Evolutionary conservation across 2,797 vertebrate genomes (phyloP), one percentile per base, ranked within the genome.

Genomic region (Pipistrellus pygmaeus): DNA sequence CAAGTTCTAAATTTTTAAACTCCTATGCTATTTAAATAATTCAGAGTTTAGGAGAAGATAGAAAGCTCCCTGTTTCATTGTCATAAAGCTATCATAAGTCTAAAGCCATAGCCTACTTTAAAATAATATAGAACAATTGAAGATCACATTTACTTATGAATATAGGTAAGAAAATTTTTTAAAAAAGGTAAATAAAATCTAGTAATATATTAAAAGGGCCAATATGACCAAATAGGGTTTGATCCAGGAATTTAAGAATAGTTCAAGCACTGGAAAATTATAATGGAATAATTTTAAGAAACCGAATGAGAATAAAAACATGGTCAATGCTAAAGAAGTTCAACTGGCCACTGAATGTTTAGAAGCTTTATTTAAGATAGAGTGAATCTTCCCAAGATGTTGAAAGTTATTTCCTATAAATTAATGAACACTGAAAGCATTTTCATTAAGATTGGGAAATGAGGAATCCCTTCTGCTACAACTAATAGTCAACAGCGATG

Each of bases 201-300:
- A 25, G 48, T 8, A 76, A 62, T 68, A 20, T 57, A 7, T 57
- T 78, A 35, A 77, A 73, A 55, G 30, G 30, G n/a, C 51, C 21
- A 10, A 0, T 85, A 1, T 81, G 62, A 91, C 48, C 21, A 77
- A 90, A 21, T 41, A 48, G 5, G 6, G 32, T 86, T 51, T 32
- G 20, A 44, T 48, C 41, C 20, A 83, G 66, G 48, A 90, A 71
- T 51, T 81, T 6, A 41, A 77, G 69, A 75, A 44, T 38, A 93
- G n/a, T 46, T 68, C 1, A 38, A 51, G 18, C 18, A 25, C 69
- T 55, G 81, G 32, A 9, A 73, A 72, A 68, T 6, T 6, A 9
- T 75, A 64, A 93, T 75, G 69, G 57, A 41, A 51, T 73, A 38
- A 32, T 83, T 91, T 77, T 72, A 57, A 84, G 62, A 72, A 51